These are phyloP conservation scores for Eurosta solidaginis DNA, from an alignment of 1,140 invertebrate species.

Conservation along the genomic window DNA sequence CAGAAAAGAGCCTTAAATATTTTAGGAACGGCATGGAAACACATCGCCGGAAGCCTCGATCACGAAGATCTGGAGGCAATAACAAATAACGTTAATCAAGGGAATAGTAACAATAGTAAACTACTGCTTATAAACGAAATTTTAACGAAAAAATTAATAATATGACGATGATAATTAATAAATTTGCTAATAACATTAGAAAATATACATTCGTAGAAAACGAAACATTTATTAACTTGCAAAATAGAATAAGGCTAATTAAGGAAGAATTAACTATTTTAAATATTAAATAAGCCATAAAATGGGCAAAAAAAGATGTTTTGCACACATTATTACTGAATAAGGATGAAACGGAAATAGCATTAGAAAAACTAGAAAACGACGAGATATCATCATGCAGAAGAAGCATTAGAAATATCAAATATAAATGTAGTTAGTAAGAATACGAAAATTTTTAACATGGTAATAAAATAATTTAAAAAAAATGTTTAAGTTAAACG, in stretches of 20 bases:
- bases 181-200: not conserved
- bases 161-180: not conserved
- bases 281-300: not conserved
- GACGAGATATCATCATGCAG: not conserved
- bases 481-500: too few relatives aligned
- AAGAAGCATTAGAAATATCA: not conserved
- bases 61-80: not conserved
- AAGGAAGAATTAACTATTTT: not conserved
- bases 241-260: not conserved
- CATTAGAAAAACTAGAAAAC: not conserved
- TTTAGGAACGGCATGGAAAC: not conserved
- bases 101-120: not conserved
- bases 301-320: not conserved
- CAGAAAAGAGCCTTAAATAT: not conserved
- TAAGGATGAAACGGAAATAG: not conserved
- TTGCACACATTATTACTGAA: not conserved
- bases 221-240: not conserved
- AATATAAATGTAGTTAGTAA: not conserved
- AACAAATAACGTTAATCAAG: not conserved
- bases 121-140: not conserved
- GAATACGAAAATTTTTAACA: not conserved
- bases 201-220: not conserved
- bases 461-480: not conserved
- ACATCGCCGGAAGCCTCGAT: not conserved
- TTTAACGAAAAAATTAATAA: not conserved